Evolutionary conservation across 2,113 vertebrate genomes (phyloP), one percentile per base, ranked within the genome.

Genomic region (Zapus hudsonius): DNA sequence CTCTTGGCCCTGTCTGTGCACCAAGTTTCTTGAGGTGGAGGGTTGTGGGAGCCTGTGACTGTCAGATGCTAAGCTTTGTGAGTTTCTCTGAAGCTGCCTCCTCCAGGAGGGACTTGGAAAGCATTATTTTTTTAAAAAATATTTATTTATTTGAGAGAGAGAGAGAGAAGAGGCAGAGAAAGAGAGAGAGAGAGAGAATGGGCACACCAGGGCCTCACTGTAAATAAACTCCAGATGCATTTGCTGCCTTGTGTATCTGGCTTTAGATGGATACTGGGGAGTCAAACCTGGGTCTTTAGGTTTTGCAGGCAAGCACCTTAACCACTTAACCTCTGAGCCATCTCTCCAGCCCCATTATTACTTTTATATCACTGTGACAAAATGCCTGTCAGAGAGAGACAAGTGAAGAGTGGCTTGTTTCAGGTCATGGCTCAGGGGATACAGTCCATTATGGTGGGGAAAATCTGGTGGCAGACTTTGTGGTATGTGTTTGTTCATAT

Each of bases 21-120:
- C 57, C 20, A 44, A 27, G 64, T 23, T 59, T 69, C 59, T 69
- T 19, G 36, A 3, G 42, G 23, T 47, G 42, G 3, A 23, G 31
- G 3, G 59, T 2, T 2, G 55, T 2, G 27, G 23, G 9, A 5
- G 0, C 4, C 8, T 47, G 33, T 5, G 19, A 36, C 0, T 36
- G 3, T 73, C 22, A 91, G 70, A 66, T 1, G 11, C 27, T 31
- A 7, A 38, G 33, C 31, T 83, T 83, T 80, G 36, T 31, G 44
- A 11, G 7, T 66, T 40, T 52, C 25, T 38, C 55, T 57, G 61
- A 63, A 42, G 15, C n/a, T 57, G 10, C 42, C 19, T 38, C 2
- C 13, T 61, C 55, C 2, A 4, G 11, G 19, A 89, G 20, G 40
- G 44, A 19, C 33, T 44, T 66, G 52, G 22, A 4, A 61, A 86